Evolutionary conservation across 2,888 invertebrate species (phyloP).

Genomic region (Glaucopsyche alexis): DNA sequence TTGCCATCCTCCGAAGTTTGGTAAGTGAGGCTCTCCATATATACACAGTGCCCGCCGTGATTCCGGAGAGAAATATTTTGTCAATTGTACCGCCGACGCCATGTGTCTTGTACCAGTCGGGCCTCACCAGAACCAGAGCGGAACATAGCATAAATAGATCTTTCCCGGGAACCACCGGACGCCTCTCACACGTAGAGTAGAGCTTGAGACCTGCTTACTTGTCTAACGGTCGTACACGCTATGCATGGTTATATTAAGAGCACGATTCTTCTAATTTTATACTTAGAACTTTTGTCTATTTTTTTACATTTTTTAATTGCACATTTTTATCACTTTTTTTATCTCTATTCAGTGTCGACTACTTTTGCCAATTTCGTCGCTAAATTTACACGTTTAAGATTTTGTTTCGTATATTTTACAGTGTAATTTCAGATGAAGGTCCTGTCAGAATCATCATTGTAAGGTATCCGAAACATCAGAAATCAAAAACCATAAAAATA

Average conservation of each 20-base stretch:
- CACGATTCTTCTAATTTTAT: conserved; percentile 62
- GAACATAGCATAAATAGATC: conserved; percentile 79
- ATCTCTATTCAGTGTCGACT: conserved; percentile 32
- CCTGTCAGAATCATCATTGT: background rate
- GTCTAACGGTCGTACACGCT: conserved; percentile 73
- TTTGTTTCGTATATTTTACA: background rate
- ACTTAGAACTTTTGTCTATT: conserved; percentile 50
- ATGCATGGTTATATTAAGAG: conserved; percentile 77
- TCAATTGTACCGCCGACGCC: conserved; percentile 70
- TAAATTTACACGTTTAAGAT: background rate
- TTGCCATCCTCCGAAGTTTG: conserved; percentile 80
- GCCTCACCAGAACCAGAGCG: conserved; percentile 53
- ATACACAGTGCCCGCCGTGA: conserved; percentile 79
- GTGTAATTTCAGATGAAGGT: too few relatives aligned
- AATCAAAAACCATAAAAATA: background rate
- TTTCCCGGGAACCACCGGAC: conserved; percentile 78
- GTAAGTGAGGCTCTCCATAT: conserved; percentile 80
- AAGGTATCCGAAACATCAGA: background rate
- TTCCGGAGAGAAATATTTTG: conserved; percentile 80
- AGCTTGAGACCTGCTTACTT: conserved; percentile 69
- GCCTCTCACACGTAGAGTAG: conserved; percentile 73
- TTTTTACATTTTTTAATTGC: conserved; percentile 58
- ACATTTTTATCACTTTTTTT: conserved; percentile 61
- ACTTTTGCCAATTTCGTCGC: background rate
- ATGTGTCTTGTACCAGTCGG: background rate